These are phyloP conservation scores for Malthinus flaveolus DNA, from an alignment of 2,888 invertebrate genomes.

Conservation along the genomic window DNA sequence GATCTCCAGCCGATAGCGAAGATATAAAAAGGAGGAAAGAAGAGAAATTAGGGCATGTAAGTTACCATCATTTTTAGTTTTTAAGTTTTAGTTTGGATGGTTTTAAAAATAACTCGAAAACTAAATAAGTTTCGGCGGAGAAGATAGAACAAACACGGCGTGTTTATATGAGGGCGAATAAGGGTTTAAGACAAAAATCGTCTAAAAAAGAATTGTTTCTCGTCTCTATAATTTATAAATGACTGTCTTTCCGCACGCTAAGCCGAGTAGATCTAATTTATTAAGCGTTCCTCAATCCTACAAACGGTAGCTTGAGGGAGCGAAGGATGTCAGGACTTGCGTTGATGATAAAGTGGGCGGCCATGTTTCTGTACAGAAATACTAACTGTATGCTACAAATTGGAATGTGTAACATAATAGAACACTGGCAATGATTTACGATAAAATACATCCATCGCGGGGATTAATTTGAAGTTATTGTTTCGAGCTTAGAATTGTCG, in stretches of 20 bases:
- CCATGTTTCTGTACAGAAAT: conserved; percentile 45
- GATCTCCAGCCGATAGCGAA: conserved; percentile 71
- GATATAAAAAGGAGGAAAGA: conserved; percentile 79
- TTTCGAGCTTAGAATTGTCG: too few species aligned
- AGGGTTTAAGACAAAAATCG: conserved; percentile 6
- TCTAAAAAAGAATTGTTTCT: conserved; percentile 23
- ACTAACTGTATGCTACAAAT: conserved; percentile 35
- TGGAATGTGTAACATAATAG: conserved; percentile 17
- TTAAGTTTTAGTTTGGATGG: neutral
- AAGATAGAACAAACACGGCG: too few species aligned
- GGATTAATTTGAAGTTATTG: neutral
- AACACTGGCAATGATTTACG: conserved; percentile 14
- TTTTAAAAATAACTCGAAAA: neutral
- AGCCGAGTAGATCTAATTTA: conserved; percentile 31
- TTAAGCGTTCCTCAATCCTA: conserved; percentile 29
- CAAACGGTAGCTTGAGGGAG: conserved; percentile 32
- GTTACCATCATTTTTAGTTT: conserved; percentile 46
- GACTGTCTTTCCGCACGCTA: conserved; percentile 30
- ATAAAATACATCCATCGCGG: conserved; percentile 5
- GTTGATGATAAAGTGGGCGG: conserved; percentile 47
- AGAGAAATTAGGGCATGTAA: conserved; percentile 81
- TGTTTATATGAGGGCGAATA: too few species aligned
- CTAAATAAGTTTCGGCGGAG: too few species aligned
- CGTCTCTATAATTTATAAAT: conserved; percentile 26
- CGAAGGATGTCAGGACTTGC: conserved; percentile 41